phyloP scores from a whole-genome alignment of 2,797 vertebrate species.

The Holocentrus rufus region DNA sequence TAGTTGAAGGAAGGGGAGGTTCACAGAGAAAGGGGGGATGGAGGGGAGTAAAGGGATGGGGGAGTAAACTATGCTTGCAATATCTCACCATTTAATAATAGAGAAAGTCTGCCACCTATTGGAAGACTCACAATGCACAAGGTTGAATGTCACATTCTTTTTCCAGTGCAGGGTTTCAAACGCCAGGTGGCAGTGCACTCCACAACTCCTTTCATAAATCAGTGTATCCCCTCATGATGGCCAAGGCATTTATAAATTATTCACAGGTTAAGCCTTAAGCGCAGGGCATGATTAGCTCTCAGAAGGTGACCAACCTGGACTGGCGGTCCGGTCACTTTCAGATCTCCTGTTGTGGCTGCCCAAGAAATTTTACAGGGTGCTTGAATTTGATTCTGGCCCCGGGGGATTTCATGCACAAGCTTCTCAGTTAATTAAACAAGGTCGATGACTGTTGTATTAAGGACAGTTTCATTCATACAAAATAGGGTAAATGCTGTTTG shows the following conservation, averaged over 20 bases:
- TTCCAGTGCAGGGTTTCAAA: slow-evolving; percentile 31
- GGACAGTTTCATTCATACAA: not conserved
- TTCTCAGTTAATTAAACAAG: not conserved
- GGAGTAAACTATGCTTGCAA: not conserved
- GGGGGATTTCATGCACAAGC: too few relatives aligned
- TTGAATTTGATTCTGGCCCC: not conserved
- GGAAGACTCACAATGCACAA: slow-evolving; percentile 39
- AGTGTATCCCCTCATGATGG: not conserved
- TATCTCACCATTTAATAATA: slow-evolving; percentile 23
- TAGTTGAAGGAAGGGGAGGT: slow-evolving; percentile 19
- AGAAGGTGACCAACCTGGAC: not conserved
- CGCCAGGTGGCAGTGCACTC: slow-evolving; percentile 59
- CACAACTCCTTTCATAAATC: slow-evolving; percentile 7
- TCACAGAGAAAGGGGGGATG: not conserved
- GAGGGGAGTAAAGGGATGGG: not conserved
- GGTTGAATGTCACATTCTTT: not conserved
- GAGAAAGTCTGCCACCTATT: slow-evolving; percentile 71
- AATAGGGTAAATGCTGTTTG: not conserved
- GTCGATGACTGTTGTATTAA: not conserved
- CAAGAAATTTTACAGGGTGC: not conserved
- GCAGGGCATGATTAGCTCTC: not conserved
- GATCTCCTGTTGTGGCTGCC: not conserved
- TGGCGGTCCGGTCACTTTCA: not conserved
- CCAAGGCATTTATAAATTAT: not conserved
- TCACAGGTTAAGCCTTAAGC: not conserved